Evolutionary conservation across 2,888 invertebrate genomes (phyloP), one percentile per base, ranked within the genome.

Genomic region (Microctonus hyperodae): DNA sequence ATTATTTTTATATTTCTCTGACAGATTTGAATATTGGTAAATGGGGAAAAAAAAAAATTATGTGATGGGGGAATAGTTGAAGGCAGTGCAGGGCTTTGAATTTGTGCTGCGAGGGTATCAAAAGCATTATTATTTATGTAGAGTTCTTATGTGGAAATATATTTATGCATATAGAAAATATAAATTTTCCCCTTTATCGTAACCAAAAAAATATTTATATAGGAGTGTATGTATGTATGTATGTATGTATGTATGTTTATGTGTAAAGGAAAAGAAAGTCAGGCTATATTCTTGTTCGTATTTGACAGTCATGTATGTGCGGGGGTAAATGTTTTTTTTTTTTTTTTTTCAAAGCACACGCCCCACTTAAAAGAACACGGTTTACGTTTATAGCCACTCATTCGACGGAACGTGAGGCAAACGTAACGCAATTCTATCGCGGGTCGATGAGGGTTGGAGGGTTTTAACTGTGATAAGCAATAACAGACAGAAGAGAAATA

Each of bases 321-420:
- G 73, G 72, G 75, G 78, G 75, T 79, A 82, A 80, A n/a, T n/a
- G n/a, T 81, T 81, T 83, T 81, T 83, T 82, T 35, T 35, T 44
- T 44, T 16, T 51, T 82, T 44, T 44, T 44, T 58, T 82, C 81
- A 83, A 83, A 78, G 81, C 80, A 62, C 44, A 44, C 62, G 77
- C 78, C 79, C 80, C 83, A 80, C 82, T 83, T 83, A 83, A 83
- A 82, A 80, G 81, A 83, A 83, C 83, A 83, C 81, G 82, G 79
- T 83, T 83, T 82, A 83, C 81, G 83, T 83, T 83, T 83, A 83
- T 83, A 77, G 81, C 78, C 79, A 77, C 81, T 83, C 81, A 78
- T 81, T 83, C 82, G 74, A 67, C 72, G 72, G 74, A 74, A 78
- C 76, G 78, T 77, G 78, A 76, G 73, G 73, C 71, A 71, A 67